phyloP scores from a whole-genome alignment of 2,113 vertebrate genomes.

The Hystrix cristata region DNA sequence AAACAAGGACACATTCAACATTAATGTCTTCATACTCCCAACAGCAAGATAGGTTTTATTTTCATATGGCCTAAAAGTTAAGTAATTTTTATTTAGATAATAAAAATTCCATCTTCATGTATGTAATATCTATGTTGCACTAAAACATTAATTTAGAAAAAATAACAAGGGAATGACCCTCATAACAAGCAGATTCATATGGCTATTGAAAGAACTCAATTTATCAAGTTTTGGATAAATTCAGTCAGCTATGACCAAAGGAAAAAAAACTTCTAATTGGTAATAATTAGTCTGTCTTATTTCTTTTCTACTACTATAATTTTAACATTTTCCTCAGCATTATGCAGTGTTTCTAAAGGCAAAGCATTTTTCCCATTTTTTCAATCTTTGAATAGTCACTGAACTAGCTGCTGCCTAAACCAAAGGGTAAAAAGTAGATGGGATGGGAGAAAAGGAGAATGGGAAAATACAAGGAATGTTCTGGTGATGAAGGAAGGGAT shows the following conservation, averaged over 20 bases:
- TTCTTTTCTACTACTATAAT: neutral
- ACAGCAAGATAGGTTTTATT: conserved; percentile 92
- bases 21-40: conserved; percentile 91
- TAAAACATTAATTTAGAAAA: conserved; percentile 48
- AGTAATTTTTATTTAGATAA: conserved; percentile 13
- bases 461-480: neutral
- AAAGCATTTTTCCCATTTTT: neutral
- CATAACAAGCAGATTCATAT: neutral
- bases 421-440: neutral
- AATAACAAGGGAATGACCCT: neutral
- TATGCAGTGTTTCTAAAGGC: neutral
- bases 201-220: neutral
- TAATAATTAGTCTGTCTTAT: neutral
- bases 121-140: neutral
- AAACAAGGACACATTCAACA: conserved; percentile 90
- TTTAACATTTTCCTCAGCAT: conserved; percentile 48
- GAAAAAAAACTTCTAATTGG: neutral
- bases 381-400: neutral
- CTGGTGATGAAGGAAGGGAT: neutral
- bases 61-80: conserved; percentile 88
- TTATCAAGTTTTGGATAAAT: neutral
- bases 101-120: neutral
- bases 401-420: neutral
- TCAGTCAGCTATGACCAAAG: neutral
- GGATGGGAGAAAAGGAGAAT: neutral